Evolutionary conservation across 2,797 vertebrate species (phyloP).

Genomic region (Epinephelus awoara): DNA sequence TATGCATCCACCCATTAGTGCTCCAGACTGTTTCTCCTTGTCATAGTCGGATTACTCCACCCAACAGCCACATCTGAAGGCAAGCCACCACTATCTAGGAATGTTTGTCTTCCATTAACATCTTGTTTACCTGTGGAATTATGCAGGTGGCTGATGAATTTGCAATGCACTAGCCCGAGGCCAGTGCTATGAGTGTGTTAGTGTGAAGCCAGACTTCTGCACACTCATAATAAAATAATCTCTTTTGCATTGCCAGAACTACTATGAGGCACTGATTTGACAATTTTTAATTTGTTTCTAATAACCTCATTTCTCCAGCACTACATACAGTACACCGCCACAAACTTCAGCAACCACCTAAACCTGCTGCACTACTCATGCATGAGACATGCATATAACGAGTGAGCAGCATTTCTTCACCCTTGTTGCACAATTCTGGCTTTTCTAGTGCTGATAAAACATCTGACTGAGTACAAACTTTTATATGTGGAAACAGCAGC

Average conservation of each 20-base stretch:
- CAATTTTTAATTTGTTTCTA: background rate
- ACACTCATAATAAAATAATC: background rate
- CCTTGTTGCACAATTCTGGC: constrained; percentile 1
- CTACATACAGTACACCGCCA: background rate
- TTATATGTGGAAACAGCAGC: background rate
- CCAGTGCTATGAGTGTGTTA: background rate
- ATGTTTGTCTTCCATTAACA: constrained; percentile 21
- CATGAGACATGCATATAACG: constrained; percentile 16
- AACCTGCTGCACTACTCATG: constrained; percentile 44
- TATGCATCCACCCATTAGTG: background rate
- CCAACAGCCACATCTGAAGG: constrained; percentile 31
- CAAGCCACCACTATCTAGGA: constrained; percentile 17
- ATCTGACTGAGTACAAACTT: no score
- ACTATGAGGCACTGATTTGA: background rate
- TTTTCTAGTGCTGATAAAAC: background rate
- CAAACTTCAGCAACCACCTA: constrained; percentile 21
- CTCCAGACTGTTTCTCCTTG: background rate
- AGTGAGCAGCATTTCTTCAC: constrained; percentile 4
- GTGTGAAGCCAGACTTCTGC: background rate
- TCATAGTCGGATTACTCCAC: constrained; percentile 12
- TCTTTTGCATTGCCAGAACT: background rate
- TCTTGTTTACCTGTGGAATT: constrained; percentile 9
- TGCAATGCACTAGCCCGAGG: constrained; percentile 15
- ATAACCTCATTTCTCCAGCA: background rate
- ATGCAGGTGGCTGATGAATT: constrained; percentile 20